These are phyloP conservation scores for Pterostichus niger DNA, from an alignment of 2,888 invertebrate species.

Conservation along the genomic window DNA sequence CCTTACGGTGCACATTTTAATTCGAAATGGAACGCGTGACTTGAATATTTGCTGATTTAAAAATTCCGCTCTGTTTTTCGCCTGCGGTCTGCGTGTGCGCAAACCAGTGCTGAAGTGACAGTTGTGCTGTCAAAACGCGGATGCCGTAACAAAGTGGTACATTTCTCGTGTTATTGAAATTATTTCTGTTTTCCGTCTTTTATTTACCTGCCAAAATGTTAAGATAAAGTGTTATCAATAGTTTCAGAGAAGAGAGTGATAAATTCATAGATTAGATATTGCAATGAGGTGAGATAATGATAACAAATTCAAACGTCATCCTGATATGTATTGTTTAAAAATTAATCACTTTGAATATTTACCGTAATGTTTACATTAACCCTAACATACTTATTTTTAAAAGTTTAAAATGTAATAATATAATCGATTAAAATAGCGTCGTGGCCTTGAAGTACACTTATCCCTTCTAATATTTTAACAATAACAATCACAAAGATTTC, in stretches of 20 bases:
- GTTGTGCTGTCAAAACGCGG: slow-evolving; percentile 56
- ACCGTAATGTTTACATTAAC: slow-evolving; percentile 14
- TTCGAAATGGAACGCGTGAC: not conserved
- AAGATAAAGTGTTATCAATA: slow-evolving; percentile 50
- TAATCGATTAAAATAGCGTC: slow-evolving; percentile 16
- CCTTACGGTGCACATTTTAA: slow-evolving; percentile 19
- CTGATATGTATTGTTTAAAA: slow-evolving; percentile 6
- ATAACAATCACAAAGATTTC: slow-evolving; percentile 7
- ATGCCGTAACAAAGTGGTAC: slow-evolving; percentile 22
- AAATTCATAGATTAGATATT: slow-evolving; percentile 29
- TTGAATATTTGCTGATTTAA: slow-evolving; percentile 13
- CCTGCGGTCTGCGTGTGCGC: not conserved
- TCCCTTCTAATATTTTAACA: slow-evolving; percentile 11
- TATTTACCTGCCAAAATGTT: slow-evolving; percentile 36
- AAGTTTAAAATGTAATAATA: not conserved
- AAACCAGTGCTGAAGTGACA: slow-evolving; percentile 38
- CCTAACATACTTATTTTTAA: not conserved
- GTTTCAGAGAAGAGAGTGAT: slow-evolving; percentile 11
- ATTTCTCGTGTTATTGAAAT: slow-evolving; percentile 15
- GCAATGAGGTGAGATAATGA: slow-evolving; percentile 53
- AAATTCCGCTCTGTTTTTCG: not conserved
- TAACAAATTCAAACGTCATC: slow-evolving; percentile 34
- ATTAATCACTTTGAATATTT: slow-evolving; percentile 35
- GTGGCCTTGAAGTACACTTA: slow-evolving; percentile 16
- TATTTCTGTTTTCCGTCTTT: slow-evolving; percentile 35